Evolutionary conservation across 2,888 invertebrate species (phyloP).

Genomic region (Noctua fimbriata): DNA sequence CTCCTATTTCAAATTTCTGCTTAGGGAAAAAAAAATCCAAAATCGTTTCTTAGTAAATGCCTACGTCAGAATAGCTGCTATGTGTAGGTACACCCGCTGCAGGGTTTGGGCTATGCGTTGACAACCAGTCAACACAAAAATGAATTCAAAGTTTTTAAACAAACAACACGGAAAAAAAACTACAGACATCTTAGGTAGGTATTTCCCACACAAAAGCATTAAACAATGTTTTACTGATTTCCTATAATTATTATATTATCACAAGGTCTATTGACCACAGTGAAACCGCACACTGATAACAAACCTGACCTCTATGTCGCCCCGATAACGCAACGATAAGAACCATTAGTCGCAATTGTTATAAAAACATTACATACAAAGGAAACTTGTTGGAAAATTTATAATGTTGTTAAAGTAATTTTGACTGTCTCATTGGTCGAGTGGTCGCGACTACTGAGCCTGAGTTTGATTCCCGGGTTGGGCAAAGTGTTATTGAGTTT

Average conservation of each 20-base stretch:
- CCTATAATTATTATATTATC: background rate
- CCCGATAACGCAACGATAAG: constrained; percentile 16
- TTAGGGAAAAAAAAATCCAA: background rate
- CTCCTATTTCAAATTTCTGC: background rate
- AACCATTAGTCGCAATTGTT: background rate
- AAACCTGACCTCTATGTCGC: constrained; percentile 32
- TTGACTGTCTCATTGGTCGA: background rate
- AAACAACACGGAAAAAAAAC: background rate
- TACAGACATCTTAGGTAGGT: background rate
- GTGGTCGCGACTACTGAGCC: no score
- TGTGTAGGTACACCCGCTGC: background rate
- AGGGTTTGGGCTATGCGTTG: background rate
- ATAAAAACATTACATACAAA: background rate
- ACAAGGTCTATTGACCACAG: constrained; percentile 23
- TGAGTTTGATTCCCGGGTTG: no score
- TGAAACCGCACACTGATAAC: constrained; percentile 37
- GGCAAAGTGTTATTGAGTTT: no score
- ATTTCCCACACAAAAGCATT: constrained; percentile 5
- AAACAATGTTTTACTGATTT: background rate
- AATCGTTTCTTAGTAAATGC: background rate
- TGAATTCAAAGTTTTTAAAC: background rate
- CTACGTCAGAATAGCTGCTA: background rate
- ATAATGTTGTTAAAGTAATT: background rate
- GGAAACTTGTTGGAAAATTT: constrained; percentile 7
- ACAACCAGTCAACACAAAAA: background rate